Evolutionary conservation across 2,113 vertebrate genomes (phyloP).

Genomic region (Apteryx mantelli): DNA sequence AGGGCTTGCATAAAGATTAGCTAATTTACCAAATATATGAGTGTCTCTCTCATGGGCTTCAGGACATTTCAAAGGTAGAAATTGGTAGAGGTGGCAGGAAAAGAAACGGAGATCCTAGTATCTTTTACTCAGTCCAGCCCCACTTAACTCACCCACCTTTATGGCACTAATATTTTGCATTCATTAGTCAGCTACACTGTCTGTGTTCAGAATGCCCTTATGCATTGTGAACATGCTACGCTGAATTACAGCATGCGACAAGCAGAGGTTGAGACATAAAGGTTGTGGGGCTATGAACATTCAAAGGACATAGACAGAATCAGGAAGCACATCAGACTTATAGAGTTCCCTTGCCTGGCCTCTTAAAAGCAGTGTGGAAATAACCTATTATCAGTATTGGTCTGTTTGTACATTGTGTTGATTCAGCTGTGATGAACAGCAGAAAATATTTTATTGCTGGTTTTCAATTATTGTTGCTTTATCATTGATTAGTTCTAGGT

Average conservation of each 20-base stretch:
- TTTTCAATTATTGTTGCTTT: constrained; percentile 41
- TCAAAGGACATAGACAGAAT: neutral
- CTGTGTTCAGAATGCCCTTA: neutral
- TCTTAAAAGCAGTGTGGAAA: constrained; percentile 25
- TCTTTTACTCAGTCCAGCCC: neutral
- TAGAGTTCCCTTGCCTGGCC: neutral
- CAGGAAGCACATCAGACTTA: neutral
- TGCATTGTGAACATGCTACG: accelerated
- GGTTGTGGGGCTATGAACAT: neutral
- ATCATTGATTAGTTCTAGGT: neutral
- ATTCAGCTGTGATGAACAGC: constrained; percentile 39
- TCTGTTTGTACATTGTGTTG: constrained; percentile 46
- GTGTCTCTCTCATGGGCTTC: neutral
- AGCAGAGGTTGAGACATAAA: neutral
- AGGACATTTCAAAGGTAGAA: neutral
- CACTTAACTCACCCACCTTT: neutral
- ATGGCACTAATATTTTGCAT: neutral
- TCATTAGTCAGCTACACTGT: neutral
- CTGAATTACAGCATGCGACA: neutral
- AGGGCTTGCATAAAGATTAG: neutral
- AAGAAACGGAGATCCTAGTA: neutral
- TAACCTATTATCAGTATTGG: constrained; percentile 15
- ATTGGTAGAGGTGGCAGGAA: neutral
- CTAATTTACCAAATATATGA: neutral
- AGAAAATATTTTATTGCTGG: constrained; percentile 49